Base-by-base conservation (phyloP, 2,888 invertebrate genomes). In the Apocheima hispidaria region DNA sequence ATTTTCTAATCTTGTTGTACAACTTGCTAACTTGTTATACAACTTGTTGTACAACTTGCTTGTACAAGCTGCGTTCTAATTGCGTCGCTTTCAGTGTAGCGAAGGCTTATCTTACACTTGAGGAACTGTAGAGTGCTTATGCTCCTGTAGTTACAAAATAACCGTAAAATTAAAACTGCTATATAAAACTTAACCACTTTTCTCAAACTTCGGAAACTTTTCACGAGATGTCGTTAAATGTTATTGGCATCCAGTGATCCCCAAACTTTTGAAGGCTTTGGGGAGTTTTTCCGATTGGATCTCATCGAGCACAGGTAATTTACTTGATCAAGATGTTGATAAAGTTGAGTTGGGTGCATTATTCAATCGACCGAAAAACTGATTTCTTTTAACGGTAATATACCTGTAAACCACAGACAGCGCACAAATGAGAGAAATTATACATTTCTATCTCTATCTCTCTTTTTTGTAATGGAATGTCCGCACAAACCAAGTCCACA, bases 191-290 rank as follows among this genome's bases (percentile, higher is more conserved):
- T 51, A 57, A 58, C 63, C 55, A 54, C 50, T 50, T 33, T 50
- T 50, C 28, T 56, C 30, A 48, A 58, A 61, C 48, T 68, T 55
- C 20, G 38, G 18, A 4, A 66, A 64, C 51, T 66, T 66, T 70
- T 67, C 70, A 64, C 59, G 65, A 66, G 63, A 61, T 48, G 48
- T 68, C 68, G 63, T 70, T 68, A 68, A 70, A 65, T 44, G 61
- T 62, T 60, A 65, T 51, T 54, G 30, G 56, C 46, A 40, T 35
- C 41, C 38, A 60, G 67, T 43, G 65, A 52, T 28, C 12, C 56
- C 65, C 56, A 69, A 66, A 66, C 49, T 66, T 66, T 48, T 44
- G 18, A 50, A 30, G 63, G 14, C 40, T 18, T 28, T 40, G 20
- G 56, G 26, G 61, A 60, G 44, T 53, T 60, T 48, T 59, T 23